Evolutionary conservation across 2,113 vertebrate genomes (phyloP).

Genomic region (Romanogobio albipinnatus): DNA sequence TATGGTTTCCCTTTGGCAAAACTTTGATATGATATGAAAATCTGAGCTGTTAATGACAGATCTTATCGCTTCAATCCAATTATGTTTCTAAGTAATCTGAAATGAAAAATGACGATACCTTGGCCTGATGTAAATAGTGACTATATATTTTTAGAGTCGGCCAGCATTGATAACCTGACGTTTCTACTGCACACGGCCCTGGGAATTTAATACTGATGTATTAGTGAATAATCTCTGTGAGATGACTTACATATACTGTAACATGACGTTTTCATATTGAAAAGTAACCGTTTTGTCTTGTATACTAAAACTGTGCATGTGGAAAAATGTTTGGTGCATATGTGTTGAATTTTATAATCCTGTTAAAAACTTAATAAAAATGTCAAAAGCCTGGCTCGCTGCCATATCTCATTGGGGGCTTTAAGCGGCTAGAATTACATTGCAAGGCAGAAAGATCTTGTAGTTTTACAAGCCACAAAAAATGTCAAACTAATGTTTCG

Average conservation of each 20-base stretch:
- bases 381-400: constrained; percentile 66
- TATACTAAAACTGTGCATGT: constrained; percentile 96
- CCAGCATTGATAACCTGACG: constrained; percentile 68
- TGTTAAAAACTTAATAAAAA: constrained; percentile 80
- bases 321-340: constrained; percentile 79
- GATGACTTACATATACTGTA: constrained; percentile 77
- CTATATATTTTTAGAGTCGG: constrained; percentile 74
- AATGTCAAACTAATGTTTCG: background rate
- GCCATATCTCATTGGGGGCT: background rate
- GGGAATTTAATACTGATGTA: constrained; percentile 79
- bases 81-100: constrained; percentile 38
- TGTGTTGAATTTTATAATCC: constrained; percentile 80
- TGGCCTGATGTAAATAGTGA: constrained; percentile 74
- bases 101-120: constrained; percentile 41
- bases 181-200: constrained; percentile 71
- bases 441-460: background rate
- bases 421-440: background rate
- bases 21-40: constrained; percentile 39
- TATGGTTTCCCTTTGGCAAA: constrained; percentile 36
- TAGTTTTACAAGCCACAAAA: background rate
- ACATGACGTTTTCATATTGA: constrained; percentile 95
- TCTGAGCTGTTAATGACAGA: constrained; percentile 10
- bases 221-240: constrained; percentile 91
- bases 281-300: constrained; percentile 89
- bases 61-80: constrained; percentile 28